These are phyloP conservation scores for Fukomys damarensis DNA, from an alignment of 2,113 vertebrate genomes.

Conservation along the genomic window DNA sequence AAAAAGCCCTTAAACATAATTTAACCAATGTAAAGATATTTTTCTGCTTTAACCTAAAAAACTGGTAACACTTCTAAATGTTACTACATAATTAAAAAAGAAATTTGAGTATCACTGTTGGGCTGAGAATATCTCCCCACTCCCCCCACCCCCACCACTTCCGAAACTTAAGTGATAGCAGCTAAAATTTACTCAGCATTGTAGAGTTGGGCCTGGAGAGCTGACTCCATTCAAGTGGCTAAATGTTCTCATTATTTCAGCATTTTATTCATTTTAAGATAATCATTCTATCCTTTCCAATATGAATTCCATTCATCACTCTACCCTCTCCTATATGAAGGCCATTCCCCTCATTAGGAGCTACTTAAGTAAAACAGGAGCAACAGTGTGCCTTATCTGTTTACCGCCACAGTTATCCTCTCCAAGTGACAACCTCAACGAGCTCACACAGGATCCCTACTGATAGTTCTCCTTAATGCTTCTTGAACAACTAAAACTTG, in stretches of 20 bases:
- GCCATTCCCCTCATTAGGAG: background rate
- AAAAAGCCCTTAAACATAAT: constrained; percentile 22
- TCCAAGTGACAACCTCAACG: background rate
- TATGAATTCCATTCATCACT: constrained; percentile 14
- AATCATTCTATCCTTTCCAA: constrained; percentile 40
- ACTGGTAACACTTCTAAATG: background rate
- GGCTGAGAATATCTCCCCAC: background rate
- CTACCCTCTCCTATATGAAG: constrained; percentile 21
- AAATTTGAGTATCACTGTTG: background rate
- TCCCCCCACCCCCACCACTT: background rate
- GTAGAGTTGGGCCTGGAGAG: background rate
- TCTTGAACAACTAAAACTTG: constrained; percentile 33
- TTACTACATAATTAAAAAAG: constrained; percentile 28
- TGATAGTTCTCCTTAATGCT: constrained; percentile 20
- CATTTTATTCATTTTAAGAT: constrained; percentile 30
- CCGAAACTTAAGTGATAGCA: constrained; percentile 23
- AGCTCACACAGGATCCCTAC: background rate
- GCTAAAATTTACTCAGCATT: constrained; percentile 13
- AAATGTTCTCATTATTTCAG: constrained; percentile 56
- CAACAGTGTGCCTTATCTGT: background rate
- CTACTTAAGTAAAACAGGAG: constrained; percentile 8
- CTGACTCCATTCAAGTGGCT: constrained; percentile 33
- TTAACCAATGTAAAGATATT: constrained; percentile 38
- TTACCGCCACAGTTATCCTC: background rate
- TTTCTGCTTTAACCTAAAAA: constrained; percentile 42